phyloP scores from a whole-genome alignment of 2,888 invertebrate species.

The Meteorus colon region DNA sequence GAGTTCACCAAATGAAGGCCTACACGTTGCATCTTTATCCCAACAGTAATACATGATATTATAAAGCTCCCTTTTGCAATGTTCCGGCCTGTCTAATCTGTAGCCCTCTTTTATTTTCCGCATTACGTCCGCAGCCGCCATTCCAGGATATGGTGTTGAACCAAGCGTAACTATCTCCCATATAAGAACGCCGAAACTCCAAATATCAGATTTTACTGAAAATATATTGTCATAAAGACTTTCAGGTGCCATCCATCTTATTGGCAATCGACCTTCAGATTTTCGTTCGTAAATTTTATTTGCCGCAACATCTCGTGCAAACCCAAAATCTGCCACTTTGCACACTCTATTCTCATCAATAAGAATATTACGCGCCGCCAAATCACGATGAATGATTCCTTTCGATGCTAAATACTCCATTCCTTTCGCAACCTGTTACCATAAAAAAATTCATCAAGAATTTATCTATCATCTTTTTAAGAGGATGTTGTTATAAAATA shows the following conservation, averaged over 20 bases:
- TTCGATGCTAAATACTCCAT: slow-evolving; percentile 71
- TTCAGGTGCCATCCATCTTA: slow-evolving; percentile 97
- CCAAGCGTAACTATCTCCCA: slow-evolving; percentile 98
- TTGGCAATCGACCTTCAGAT: slow-evolving; percentile 82
- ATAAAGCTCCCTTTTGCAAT: slow-evolving; percentile 93
- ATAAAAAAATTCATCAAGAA: slow-evolving; percentile 38
- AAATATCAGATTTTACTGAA: slow-evolving; percentile 94
- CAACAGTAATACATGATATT: slow-evolving; percentile 98
- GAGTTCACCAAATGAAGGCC: slow-evolving; percentile 90
- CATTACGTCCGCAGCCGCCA: slow-evolving; percentile 91
- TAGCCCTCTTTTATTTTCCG: slow-evolving; percentile 84
- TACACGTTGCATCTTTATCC: slow-evolving; percentile 87
- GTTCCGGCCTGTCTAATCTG: slow-evolving; percentile 93
- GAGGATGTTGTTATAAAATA: background rate
- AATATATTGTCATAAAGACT: slow-evolving; percentile 95
- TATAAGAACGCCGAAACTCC: slow-evolving; percentile 95
- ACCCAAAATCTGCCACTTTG: slow-evolving; percentile 96
- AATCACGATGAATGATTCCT: slow-evolving; percentile 87
- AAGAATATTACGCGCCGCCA: slow-evolving; percentile 91
- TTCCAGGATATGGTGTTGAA: slow-evolving; percentile 95
- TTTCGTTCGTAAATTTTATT: slow-evolving; percentile 92
- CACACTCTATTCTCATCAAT: slow-evolving; percentile 91
- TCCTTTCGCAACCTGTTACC: slow-evolving; percentile 77
- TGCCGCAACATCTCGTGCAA: slow-evolving; percentile 90
- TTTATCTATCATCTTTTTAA: background rate